Base-by-base conservation (phyloP, 2,888 invertebrate genomes). In the Podabrus alpinus region DNA sequence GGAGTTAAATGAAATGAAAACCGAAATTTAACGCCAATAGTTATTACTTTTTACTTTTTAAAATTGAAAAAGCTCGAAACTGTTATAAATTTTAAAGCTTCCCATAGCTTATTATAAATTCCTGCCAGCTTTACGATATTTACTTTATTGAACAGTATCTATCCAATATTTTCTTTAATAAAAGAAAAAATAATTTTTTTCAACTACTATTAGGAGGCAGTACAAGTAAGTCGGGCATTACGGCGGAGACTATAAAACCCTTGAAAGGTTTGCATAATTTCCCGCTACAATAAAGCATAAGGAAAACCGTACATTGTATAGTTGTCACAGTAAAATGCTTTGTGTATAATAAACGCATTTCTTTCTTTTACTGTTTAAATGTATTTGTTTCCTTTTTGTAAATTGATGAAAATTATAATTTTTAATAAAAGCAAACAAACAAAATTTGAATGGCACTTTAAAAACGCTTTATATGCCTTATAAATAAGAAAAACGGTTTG, bases 61-160 rank as follows among this genome's bases (percentile, higher is more conserved):
- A 68, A 70, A 74, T 74, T 68, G 68, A 59, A 59, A 69, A 75
- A 75, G 72, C 72, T 77, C 69, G 68, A 74, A 77, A 77, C 77
- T 75, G 74, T 77, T 69, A 64, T 71, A 71, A 70, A 74, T 74
- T 74, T 74, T 72, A 62, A 69, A 45, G 73, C 74, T 71, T 74
- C 74, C 67, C 69, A 75, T 71, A 72, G 73, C 74, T 77, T 67
- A 77, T 77, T 77, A 77, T 69, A 69, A 70, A 77, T 77, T 77
- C 77, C 74, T 68, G 45, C 72, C 69, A 69, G 74, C 74, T 77
- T 77, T 64, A 70, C 74, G 71, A 66, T 72, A 69, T 73, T 72
- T 66, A 71, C 74, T 71, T 76, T 76, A 76, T 71, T 71, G 76
- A 74, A 76, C 71, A 68, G 71, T 69, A n/a, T 45, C n/a, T 75